Base-by-base conservation (phyloP, 2,797 vertebrate species). In the Eurystomus glaucurus region DNA sequence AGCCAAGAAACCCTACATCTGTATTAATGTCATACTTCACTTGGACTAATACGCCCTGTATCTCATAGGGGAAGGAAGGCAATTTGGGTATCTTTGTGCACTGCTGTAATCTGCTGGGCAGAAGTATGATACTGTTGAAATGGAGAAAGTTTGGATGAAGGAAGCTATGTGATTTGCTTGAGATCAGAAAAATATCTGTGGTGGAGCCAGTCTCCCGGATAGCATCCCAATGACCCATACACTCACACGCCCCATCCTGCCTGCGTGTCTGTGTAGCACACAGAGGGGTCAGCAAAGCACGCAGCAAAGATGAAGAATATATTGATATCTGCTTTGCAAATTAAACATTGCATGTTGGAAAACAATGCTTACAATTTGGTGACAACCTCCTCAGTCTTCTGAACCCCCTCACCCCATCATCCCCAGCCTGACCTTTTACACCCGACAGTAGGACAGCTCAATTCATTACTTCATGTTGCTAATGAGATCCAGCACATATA, bases 181-280 rank as follows among this genome's bases (percentile, higher is more conserved):
- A 46, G 23, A 28, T 50, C 52, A 48, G 55, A 74, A 80, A 22
- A 87, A 39, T 25, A 39, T 29, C 29, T 35, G 19, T 39, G 26
- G 29, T 35, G 66, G 81, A 83, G 6, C 3, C 10, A 61, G 29
- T 52, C 33, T 83, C 51, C 35, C 37, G 51, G 1, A 3, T 0
- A 43, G 14, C 12, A 45, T 10, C 62, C 14, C 10, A 12, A 2
- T 33, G 48, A 55, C 10, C 46, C 28, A 6, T 1, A 14, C 3
- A 22, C 19, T 84, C 39, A 35, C 16, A 25, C 10, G 6, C 1
- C 7, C 33, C 21, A 8, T 7, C 11, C 52, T 37, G 39, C n/a
- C 60, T 9, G 4, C 11, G n/a, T 1, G 0, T 26, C 18, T 28
- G 1, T 14, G 35, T 7, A 20, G 46, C 8, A 5, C 13, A 7